These are phyloP conservation scores for Xyrauchen texanus DNA, from an alignment of 2,113 vertebrate species.

Conservation along the genomic window DNA sequence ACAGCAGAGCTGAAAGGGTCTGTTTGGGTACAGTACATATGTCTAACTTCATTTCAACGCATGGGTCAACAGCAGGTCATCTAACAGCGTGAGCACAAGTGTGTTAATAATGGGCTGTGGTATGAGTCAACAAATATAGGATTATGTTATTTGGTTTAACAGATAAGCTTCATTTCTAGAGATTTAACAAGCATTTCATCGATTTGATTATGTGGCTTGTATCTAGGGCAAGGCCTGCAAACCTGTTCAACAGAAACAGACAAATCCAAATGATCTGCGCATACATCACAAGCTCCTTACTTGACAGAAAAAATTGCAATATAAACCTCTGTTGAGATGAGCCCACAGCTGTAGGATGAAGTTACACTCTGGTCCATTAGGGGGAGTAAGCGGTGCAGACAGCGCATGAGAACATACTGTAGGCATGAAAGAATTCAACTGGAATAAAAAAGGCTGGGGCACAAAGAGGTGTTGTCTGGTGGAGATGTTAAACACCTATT, in stretches of 20 bases:
- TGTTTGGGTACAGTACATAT: background rate
- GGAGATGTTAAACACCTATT: slow-evolving; percentile 51
- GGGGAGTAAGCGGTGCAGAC: slow-evolving; percentile 42
- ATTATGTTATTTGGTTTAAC: slow-evolving; percentile 35
- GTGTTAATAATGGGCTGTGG: slow-evolving; percentile 6
- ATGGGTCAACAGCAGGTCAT: slow-evolving; percentile 30
- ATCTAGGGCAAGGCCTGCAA: slow-evolving; percentile 22
- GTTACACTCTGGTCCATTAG: slow-evolving; percentile 23
- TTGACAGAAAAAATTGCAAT: background rate
- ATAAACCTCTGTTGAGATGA: background rate
- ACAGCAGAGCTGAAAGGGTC: background rate
- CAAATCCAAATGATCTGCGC: background rate
- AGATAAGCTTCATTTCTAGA: slow-evolving; percentile 34
- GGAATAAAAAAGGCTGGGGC: slow-evolving; percentile 20
- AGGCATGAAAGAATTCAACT: slow-evolving; percentile 7
- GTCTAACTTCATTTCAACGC: slow-evolving; percentile 26
- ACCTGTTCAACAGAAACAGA: background rate
- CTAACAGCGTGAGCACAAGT: slow-evolving; percentile 7
- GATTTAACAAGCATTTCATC: slow-evolving; percentile 30
- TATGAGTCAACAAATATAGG: slow-evolving; percentile 28
- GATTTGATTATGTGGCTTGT: slow-evolving; percentile 25
- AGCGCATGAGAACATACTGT: background rate
- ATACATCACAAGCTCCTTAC: background rate
- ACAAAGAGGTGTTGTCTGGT: slow-evolving; percentile 50
- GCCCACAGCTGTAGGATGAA: background rate